These are phyloP conservation scores for Elgaria multicarinata DNA, from an alignment of 2,113 vertebrate species.

Conservation along the genomic window DNA sequence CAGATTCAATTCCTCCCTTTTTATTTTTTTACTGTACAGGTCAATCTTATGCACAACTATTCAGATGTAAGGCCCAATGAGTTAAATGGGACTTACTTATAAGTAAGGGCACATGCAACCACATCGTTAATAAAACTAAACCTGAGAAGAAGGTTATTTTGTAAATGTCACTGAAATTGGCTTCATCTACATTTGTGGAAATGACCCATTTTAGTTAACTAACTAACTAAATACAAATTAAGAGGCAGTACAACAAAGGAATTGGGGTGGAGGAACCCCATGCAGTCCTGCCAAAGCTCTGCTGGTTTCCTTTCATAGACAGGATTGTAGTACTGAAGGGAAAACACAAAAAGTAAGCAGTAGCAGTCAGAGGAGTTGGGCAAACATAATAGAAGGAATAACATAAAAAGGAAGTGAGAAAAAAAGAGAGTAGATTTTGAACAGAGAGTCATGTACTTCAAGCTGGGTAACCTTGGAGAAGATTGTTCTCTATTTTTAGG, in stretches of 20 bases:
- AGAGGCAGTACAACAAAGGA: conserved; percentile 37
- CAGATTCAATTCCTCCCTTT: not conserved
- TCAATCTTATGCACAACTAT: not conserved
- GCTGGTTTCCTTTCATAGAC: not conserved
- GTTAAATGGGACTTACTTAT: not conserved
- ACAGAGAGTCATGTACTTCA: conserved; percentile 20
- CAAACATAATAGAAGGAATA: not conserved
- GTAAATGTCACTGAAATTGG: not conserved
- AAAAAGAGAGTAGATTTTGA: not conserved
- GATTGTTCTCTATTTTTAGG: conserved; percentile 9
- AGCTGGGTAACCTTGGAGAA: conserved; percentile 21
- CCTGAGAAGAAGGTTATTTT: not conserved
- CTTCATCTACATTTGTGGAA: not conserved
- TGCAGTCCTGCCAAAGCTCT: conserved; percentile 34
- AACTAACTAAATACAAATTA: not conserved
- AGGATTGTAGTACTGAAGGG: not conserved
- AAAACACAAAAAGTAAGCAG: conserved; percentile 12
- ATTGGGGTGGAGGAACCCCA: conserved; percentile 28
- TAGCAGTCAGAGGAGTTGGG: not conserved
- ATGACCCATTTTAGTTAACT: not conserved
- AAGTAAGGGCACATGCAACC: not conserved
- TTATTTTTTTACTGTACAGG: not conserved
- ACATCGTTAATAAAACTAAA: not conserved
- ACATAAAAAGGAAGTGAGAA: not conserved
- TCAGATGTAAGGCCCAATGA: not conserved